These are phyloP conservation scores for Hylaea fasciaria DNA, from an alignment of 2,888 invertebrate genomes.

Conservation along the genomic window DNA sequence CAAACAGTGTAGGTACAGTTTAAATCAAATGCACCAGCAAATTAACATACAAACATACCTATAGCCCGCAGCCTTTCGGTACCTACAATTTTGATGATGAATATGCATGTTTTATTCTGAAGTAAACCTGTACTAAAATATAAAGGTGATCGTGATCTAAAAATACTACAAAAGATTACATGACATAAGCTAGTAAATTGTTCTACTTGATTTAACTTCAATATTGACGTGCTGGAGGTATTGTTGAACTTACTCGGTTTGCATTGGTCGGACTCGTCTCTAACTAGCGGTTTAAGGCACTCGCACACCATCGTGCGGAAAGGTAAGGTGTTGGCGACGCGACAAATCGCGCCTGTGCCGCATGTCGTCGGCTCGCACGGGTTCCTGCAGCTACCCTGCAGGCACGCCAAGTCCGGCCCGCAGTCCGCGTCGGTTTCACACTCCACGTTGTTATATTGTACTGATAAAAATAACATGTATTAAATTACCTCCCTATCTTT, in stretches of 20 bases:
- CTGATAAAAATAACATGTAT: slow-evolving; percentile 51
- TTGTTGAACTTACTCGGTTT: slow-evolving; percentile 87
- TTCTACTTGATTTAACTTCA: neutral
- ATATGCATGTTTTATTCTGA: slow-evolving; percentile 58
- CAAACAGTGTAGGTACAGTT: slow-evolving; percentile 16
- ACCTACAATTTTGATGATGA: slow-evolving; percentile 56
- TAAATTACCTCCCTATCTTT: too few relatives aligned
- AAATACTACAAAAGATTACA: slow-evolving; percentile 13
- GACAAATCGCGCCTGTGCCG: slow-evolving; percentile 91
- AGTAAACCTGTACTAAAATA: slow-evolving; percentile 37
- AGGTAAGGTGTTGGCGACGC: slow-evolving; percentile 93
- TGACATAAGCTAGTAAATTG: neutral
- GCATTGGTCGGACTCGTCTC: slow-evolving; percentile 94
- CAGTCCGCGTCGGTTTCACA: slow-evolving; percentile 94
- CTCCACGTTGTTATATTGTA: slow-evolving; percentile 83
- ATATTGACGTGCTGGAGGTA: neutral
- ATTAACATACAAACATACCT: slow-evolving; percentile 24
- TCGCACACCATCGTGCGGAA: slow-evolving; percentile 95
- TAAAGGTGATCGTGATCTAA: slow-evolving; percentile 24
- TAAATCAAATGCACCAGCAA: slow-evolving; percentile 15
- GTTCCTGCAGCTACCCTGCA: slow-evolving; percentile 91
- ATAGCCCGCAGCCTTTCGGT: slow-evolving; percentile 15
- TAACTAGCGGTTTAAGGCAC: slow-evolving; percentile 92
- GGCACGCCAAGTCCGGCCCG: slow-evolving; percentile 93
- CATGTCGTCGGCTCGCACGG: slow-evolving; percentile 93